A percentile compares a stretch with the other conserved stretches of the same genome.
These are phyloP conservation scores for Drosophila saltans DNA, from an alignment of 1,140 invertebrate species.

Conservation along the genomic window DNA sequence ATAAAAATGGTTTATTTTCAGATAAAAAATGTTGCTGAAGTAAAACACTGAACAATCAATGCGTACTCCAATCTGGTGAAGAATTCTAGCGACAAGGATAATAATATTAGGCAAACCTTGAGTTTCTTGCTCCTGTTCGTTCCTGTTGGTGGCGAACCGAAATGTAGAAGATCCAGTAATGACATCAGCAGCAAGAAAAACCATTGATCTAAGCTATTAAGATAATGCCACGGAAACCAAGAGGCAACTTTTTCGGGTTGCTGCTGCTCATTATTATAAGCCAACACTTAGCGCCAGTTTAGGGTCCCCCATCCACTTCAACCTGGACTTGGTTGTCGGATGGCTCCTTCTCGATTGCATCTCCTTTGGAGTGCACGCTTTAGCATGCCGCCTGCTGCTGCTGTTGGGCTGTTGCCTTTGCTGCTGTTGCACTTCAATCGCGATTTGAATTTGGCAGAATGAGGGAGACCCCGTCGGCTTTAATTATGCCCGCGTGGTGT, in stretches of 20 bases:
- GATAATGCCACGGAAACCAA: conserved; percentile 42
- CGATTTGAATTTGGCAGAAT: conserved; percentile 65
- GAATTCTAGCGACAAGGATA: conserved; percentile 56
- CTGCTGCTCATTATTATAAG: conserved; percentile 69
- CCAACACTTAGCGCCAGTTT: conserved; percentile 73
- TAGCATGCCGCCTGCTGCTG: conserved; percentile 52
- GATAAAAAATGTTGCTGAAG: no score
- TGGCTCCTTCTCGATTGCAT: conserved; percentile 70
- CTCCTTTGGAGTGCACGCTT: conserved; percentile 50
- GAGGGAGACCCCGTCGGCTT: conserved; percentile 67
- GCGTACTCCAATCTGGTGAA: not conserved
- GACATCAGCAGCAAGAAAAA: conserved; percentile 6
- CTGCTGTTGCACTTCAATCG: conserved; percentile 73
- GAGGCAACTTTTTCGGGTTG: conserved; percentile 37
- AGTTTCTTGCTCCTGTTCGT: conserved; percentile 7
- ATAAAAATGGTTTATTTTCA: no score
- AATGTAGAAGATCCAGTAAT: conserved; percentile 1
- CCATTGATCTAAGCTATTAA: conserved; percentile 56
- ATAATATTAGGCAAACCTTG: not conserved
- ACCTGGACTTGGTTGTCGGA: not conserved
- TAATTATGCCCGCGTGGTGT: conserved; percentile 82
- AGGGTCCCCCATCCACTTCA: conserved; percentile 19
- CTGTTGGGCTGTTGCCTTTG: conserved; percentile 1
- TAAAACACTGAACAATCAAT: no score
- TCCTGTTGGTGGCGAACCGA: conserved; percentile 23